Percentiles rank a stretch among this genome's conserved stretches.
These are phyloP conservation scores for Parambassis ranga DNA, from an alignment of 2,797 vertebrate genomes.

Conservation along the genomic window DNA sequence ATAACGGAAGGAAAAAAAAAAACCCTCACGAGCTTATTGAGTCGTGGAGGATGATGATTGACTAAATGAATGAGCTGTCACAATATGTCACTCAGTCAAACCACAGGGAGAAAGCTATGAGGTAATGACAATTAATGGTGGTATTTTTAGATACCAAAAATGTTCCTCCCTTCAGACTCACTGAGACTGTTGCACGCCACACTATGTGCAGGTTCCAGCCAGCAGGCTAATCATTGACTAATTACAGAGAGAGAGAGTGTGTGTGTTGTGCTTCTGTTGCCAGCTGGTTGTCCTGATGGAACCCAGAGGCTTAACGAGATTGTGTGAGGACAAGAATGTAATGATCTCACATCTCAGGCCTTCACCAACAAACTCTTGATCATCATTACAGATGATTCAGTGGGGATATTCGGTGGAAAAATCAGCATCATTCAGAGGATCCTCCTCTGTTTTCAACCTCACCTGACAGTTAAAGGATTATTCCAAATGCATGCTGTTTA, in stretches of 20 bases:
- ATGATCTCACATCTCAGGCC: constrained; percentile 49
- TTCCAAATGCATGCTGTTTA: constrained; percentile 21
- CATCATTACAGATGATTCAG: constrained; percentile 28
- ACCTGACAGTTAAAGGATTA: constrained; percentile 39
- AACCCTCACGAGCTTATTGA: neutral
- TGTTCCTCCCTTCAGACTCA: constrained; percentile 7
- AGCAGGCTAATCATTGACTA: constrained; percentile 52
- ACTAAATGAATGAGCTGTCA: constrained; percentile 22
- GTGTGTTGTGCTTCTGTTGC: constrained; percentile 43
- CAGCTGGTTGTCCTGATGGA: constrained; percentile 42
- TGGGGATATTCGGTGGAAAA: constrained; percentile 29
- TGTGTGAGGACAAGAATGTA: constrained; percentile 29
- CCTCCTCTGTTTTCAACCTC: constrained; percentile 21
- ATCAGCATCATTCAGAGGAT: constrained; percentile 22
- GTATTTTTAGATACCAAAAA: constrained; percentile 55
- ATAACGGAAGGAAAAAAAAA: constrained; percentile 7
- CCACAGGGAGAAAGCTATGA: constrained; percentile 34
- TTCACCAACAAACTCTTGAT: constrained; percentile 29
- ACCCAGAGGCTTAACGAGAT: constrained; percentile 35
- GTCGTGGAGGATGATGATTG: constrained; percentile 1
- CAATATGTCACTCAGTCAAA: constrained; percentile 19
- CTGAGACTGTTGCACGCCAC: neutral
- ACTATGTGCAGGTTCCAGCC: constrained; percentile 50
- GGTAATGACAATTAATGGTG: constrained; percentile 39
- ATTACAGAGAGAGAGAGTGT: constrained; percentile 35